These are phyloP conservation scores for Actinopyga echinites DNA, from an alignment of 53 echinoderm and acorn worm species.

Conservation along the genomic window DNA sequence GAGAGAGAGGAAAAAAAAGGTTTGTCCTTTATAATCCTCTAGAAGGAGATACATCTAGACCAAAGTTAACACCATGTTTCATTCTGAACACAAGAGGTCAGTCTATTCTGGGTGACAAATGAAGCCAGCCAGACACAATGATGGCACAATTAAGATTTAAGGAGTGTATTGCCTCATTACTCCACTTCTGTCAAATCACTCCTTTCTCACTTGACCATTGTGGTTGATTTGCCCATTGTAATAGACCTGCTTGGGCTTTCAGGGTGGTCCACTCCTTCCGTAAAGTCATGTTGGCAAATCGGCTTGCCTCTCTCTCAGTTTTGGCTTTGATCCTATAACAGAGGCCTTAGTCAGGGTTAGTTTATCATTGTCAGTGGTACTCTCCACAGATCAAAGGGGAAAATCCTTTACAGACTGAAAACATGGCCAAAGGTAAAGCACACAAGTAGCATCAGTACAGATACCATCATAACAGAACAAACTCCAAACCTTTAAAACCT, in stretches of 20 bases:
- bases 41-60: too few relatives aligned
- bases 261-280: background rate
- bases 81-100: background rate
- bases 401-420: too few relatives aligned
- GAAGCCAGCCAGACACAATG: slow-evolving; percentile 2
- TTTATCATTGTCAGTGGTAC: too few relatives aligned
- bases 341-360: too few relatives aligned
- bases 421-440: too few relatives aligned
- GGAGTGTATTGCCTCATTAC: slow-evolving; percentile 17
- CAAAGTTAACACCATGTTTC: slow-evolving; percentile 25
- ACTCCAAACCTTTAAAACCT: too few relatives aligned
- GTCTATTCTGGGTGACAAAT: background rate
- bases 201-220: slow-evolving; percentile 18
- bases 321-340: background rate
- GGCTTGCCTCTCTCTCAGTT: background rate
- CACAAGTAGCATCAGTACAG: too few relatives aligned
- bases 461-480: too few relatives aligned
- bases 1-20: too few relatives aligned
- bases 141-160: slow-evolving; percentile 1
- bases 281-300: background rate
- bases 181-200: slow-evolving; percentile 12
- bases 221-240: slow-evolving; percentile 22
- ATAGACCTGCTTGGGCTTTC: background rate
- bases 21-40: too few relatives aligned
- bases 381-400: too few relatives aligned